Base-by-base conservation (phyloP, 2,888 invertebrate genomes). In the Aphidius colemani region DNA sequence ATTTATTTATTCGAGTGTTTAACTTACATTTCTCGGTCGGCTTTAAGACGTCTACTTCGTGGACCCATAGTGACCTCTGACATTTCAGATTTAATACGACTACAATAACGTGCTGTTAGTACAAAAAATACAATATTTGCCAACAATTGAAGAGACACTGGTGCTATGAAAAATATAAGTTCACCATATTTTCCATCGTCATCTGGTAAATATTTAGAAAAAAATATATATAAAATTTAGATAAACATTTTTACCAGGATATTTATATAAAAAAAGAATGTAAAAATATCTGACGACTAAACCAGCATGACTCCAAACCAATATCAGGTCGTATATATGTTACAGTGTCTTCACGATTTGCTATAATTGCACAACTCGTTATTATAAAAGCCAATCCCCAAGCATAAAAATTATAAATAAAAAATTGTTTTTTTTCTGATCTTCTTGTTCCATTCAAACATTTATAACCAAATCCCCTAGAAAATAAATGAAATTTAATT, bases 11-110 rank as follows among this genome's bases (percentile, higher is more conserved):
- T 18, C 11, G 45, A 5, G 50, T 41, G 56, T 10, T 5, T 3
- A 30, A 61, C 85, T 85, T 75, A 90, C 90, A 88, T 89, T 11
- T 89, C 89, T 80, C 87, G 88, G 73, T 92, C 89, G 55, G 89
- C 85, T 57, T 87, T 86, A 75, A 91, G 90, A 65, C 85, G 84
- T 71, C 84, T 85, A 74, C 86, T 88, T 44, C 85, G 85, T 0
- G 88, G 84, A 55, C 85, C 90, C 1, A 88, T 86, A 45, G 88
- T 88, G 71, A 89, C 88, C 83, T 91, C 86, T 39, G 87, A 86
- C 70, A 93, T 90, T 81, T 93, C 92, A 0, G 88, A 87, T 81
- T 92, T 92, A 4, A 92, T 90, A 71, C 86, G 86, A 69, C 88
- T 88, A 74, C 91, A 92, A 74, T 91, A 88, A 8, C 87, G 82